phyloP scores from a whole-genome alignment of 2,888 invertebrate species.

The Taphrorychus bicolor region DNA sequence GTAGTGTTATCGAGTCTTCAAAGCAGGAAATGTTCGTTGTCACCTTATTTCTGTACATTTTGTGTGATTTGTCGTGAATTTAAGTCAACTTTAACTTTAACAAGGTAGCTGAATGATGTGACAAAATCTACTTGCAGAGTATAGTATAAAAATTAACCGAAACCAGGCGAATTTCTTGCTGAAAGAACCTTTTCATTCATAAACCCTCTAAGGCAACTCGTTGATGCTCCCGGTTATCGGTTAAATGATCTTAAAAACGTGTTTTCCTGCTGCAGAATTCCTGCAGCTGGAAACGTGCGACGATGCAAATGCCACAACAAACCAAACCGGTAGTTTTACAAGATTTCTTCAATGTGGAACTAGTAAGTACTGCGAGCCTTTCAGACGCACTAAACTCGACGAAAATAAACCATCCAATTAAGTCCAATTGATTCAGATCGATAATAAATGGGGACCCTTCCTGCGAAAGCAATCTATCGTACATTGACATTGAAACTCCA shows the following conservation, averaged over 20 bases:
- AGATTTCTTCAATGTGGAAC: background rate
- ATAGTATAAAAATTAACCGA: too few relatives aligned
- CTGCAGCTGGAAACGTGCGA: background rate
- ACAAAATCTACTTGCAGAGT: background rate
- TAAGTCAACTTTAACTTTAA: too few relatives aligned
- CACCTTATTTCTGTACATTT: too few relatives aligned
- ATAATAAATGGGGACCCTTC: background rate
- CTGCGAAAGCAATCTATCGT: background rate
- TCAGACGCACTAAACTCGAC: too few relatives aligned
- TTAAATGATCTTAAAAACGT: conserved; percentile 17
- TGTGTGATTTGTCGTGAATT: background rate
- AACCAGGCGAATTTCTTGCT: background rate
- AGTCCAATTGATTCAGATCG: background rate
- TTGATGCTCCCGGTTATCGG: conserved; percentile 10
- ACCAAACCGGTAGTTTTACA: background rate
- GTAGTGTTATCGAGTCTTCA: too few relatives aligned
- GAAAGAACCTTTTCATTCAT: background rate
- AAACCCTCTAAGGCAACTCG: background rate
- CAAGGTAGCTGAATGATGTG: background rate
- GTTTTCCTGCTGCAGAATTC: conserved; percentile 16
- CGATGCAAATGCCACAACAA: background rate
- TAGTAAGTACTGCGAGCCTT: background rate
- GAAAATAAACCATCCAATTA: too few relatives aligned
- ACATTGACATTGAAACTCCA: background rate
- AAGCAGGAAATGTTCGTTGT: too few relatives aligned